phyloP scores from a whole-genome alignment of 2,797 vertebrate species.

The Acrocephalus scirpaceus region DNA sequence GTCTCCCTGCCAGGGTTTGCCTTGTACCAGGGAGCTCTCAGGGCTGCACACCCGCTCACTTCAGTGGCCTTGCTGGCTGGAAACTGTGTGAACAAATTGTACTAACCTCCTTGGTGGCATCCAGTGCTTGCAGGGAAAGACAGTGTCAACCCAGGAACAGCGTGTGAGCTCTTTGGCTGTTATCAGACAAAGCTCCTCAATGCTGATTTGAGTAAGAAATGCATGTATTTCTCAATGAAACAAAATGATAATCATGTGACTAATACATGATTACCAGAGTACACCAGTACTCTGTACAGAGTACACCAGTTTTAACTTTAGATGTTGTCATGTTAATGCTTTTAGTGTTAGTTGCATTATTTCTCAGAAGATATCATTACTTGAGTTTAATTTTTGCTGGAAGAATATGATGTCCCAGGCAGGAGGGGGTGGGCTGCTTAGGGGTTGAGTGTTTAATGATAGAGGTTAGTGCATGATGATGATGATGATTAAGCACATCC shows the following conservation, averaged over 20 bases:
- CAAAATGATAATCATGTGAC: neutral
- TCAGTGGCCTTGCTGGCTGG: neutral
- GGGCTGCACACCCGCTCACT: neutral
- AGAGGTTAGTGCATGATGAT: neutral
- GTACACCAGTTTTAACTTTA: neutral
- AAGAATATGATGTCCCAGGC: neutral
- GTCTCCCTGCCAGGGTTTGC: neutral
- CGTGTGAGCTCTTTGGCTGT: accelerated
- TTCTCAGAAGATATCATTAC: neutral
- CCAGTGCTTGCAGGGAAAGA: neutral
- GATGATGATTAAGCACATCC: neutral
- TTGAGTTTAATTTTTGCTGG: neutral
- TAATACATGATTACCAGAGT: too few relatives aligned
- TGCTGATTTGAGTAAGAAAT: neutral
- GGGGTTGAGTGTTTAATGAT: neutral
- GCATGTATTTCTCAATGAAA: neutral
- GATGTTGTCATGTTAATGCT: accelerated
- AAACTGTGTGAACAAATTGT: neutral
- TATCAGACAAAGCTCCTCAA: accelerated
- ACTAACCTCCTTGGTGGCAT: neutral
- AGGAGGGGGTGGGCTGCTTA: neutral
- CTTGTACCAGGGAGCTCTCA: neutral
- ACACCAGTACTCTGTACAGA: too few relatives aligned
- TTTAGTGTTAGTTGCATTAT: neutral
- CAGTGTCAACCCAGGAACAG: neutral